Evolutionary conservation across 2,797 vertebrate genomes (phyloP).

Genomic region (Brachyrhaphis roseni): DNA sequence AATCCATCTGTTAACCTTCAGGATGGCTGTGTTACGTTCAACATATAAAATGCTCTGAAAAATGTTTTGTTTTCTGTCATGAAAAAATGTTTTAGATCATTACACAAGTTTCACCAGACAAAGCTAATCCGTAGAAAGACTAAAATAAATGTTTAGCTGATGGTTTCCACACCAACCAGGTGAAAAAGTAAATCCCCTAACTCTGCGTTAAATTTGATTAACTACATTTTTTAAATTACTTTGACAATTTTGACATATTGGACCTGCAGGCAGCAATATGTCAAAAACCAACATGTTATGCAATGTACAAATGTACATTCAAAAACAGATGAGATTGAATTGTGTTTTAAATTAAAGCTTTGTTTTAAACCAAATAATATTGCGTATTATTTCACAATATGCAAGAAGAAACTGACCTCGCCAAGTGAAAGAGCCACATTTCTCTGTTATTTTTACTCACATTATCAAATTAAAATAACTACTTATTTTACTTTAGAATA

Average conservation of each 20-base stretch:
- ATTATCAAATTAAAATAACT: too few relatives aligned
- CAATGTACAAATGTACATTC: not conserved
- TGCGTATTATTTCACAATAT: too few relatives aligned
- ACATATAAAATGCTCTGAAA: not conserved
- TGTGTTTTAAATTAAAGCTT: too few relatives aligned
- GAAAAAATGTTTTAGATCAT: not conserved
- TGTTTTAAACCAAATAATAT: too few relatives aligned
- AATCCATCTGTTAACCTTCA: constrained; percentile 24
- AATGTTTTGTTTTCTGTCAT: not conserved
- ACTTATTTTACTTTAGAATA: too few relatives aligned
- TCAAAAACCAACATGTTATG: not conserved
- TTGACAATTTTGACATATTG: not conserved
- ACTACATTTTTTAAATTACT: not conserved
- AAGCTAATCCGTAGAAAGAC: not conserved
- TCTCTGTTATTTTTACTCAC: too few relatives aligned
- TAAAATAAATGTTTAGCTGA: not conserved
- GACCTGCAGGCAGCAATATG: not conserved
- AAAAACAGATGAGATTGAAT: not conserved
- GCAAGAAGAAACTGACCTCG: too few relatives aligned
- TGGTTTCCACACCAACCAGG: not conserved
- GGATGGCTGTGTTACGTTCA: not conserved
- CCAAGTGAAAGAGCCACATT: too few relatives aligned
- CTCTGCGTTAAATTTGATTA: not conserved
- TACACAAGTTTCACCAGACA: not conserved
- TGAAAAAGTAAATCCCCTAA: too few relatives aligned